Conservation (phyloP, 2,888 invertebrate species). For the Apoderus coryli region DNA sequence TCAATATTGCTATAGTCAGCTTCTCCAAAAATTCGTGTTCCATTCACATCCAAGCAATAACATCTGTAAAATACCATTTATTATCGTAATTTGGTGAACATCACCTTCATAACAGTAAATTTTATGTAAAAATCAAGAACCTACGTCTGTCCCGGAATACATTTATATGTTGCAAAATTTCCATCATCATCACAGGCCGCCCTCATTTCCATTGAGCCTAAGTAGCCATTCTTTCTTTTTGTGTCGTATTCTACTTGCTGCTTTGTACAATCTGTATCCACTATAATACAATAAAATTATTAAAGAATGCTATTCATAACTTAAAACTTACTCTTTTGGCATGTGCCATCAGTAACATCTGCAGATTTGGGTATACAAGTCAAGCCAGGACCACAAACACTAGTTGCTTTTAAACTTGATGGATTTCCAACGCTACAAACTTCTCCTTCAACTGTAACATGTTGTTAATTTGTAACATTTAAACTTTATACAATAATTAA, state of each 20-base stretch:
- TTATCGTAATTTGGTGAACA: conserved; percentile 4
- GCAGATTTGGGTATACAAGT: conserved; percentile 27
- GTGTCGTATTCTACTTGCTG: conserved; percentile 35
- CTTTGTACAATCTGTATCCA: conserved; percentile 24
- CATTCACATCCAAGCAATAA: conserved; percentile 46
- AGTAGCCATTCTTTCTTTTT: conserved; percentile 32
- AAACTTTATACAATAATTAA: too few relatives aligned
- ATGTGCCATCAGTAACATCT: conserved; percentile 27
- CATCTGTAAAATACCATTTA: conserved; percentile 35
- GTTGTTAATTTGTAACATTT: too few relatives aligned
- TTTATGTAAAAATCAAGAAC: conserved; percentile 17
- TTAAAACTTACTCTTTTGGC: conserved; percentile 40
- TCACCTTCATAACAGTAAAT: conserved; percentile 2
- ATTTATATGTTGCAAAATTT: conserved; percentile 39
- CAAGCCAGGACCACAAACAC: conserved; percentile 45
- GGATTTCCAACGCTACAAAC: conserved; percentile 32
- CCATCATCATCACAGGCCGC: conserved; percentile 51
- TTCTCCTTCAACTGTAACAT: conserved; percentile 35
- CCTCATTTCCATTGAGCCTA: conserved; percentile 40
- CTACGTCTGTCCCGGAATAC: conserved; percentile 53
- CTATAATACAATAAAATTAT: conserved; percentile 15
- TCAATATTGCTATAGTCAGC: conserved; percentile 30
- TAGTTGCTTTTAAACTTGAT: conserved; percentile 38
- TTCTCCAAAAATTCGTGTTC: conserved; percentile 53
- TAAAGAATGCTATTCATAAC: too few relatives aligned